Base-by-base conservation (phyloP, 2,888 invertebrate genomes). In the Trachelus troglodyta region DNA sequence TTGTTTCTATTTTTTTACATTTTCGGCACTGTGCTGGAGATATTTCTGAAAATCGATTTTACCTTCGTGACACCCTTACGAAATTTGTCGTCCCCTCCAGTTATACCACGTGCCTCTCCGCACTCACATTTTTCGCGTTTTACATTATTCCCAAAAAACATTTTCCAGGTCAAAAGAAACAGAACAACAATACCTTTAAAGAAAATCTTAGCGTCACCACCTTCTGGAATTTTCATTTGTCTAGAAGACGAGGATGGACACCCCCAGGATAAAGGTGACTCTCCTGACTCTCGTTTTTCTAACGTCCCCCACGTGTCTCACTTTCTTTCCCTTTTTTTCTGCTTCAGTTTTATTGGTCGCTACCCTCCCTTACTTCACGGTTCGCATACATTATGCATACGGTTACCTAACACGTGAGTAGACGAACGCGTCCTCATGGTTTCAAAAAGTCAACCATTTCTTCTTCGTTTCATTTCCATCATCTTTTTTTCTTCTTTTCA, bases 391-490 rank as follows among this genome's bases (percentile, higher is more conserved):
- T 56, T 56, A 56, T 56, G 56, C 56, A 56, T 56, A 56, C 56
- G 56, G 56, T 56, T 56, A 56, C 56, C 23, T 6, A 23, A 56
- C 56, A 56, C 56, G 56, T 56, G 56, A 56, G 56, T 23, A 23
- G 56, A 56, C 56, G 56, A 56, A 23, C 56, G 40, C 40, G 56
- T 56, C 56, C 23, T 23, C 23, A 1, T 9, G 56, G 56, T 9
- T 23, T 56, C 56, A 23, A 56, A 56, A 23, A 23, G 9, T 56
- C 23, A 56, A 23, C 56, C 56, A 23, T 23, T 56, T 23, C 23
- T 56, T 56, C 23, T 56, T 56, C 74, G 71, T 69, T 75, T 69
- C 73, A 77, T 73, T 31, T 79, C 75, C 73, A 76, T 73, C 56
- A 56, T 23, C 23, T 56, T 56, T 56, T 56, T 75, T 9, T 56